Percentiles rank a stretch among this genome's conserved stretches.
Conservation (phyloP, 2,797 vertebrate species). For the Mastacembelus armatus region DNA sequence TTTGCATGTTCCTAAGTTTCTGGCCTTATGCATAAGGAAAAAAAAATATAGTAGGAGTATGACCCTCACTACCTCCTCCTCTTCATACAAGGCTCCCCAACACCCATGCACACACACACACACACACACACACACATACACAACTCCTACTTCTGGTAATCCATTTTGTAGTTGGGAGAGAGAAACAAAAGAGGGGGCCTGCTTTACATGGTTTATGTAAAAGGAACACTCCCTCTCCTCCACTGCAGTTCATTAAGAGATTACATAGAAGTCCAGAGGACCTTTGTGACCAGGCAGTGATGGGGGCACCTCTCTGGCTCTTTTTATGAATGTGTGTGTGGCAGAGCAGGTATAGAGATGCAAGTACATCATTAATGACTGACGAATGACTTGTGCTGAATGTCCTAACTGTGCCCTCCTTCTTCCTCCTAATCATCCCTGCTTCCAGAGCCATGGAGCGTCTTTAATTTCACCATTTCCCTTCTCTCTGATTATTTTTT, state of each 20-base stretch:
- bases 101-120: slow-evolving; percentile 28
- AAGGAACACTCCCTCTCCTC: slow-evolving; percentile 90
- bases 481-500: background rate
- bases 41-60: slow-evolving; percentile 79
- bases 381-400: slow-evolving; percentile 76
- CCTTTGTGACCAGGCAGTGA: slow-evolving; percentile 90
- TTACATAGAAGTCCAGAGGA: slow-evolving; percentile 90
- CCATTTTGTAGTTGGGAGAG: slow-evolving; percentile 95
- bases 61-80: slow-evolving; percentile 67
- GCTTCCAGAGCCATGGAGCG: slow-evolving; percentile 25
- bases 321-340: slow-evolving; percentile 78
- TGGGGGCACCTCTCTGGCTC: slow-evolving; percentile 80
- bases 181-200: slow-evolving; percentile 95
- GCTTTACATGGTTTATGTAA: slow-evolving; percentile 94
- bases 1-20: slow-evolving; percentile 88
- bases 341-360: slow-evolving; percentile 86
- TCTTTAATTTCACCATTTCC: slow-evolving; percentile 30
- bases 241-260: slow-evolving; percentile 98
- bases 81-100: background rate
- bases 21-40: slow-evolving; percentile 81
- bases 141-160: slow-evolving; percentile 85
- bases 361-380: slow-evolving; percentile 92
- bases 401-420: slow-evolving; percentile 16
- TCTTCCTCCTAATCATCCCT: too few species aligned
- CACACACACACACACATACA: slow-evolving; percentile 34